phyloP scores from a whole-genome alignment of 2,113 vertebrate genomes.

The Coracopsis vasa region DNA sequence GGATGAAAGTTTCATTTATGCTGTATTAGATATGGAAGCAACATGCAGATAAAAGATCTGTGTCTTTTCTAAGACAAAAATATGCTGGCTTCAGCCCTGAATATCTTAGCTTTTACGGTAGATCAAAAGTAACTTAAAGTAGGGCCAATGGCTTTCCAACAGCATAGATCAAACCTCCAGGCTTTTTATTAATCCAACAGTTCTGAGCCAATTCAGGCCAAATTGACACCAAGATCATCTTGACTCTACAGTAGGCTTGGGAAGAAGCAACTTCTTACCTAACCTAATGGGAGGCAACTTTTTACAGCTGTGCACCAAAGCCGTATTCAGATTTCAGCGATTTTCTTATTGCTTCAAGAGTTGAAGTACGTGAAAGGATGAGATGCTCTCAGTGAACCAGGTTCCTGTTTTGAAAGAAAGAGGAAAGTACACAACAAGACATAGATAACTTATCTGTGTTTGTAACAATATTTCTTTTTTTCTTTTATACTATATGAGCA shows the following conservation, averaged over 20 bases:
- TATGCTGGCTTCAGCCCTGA: neutral
- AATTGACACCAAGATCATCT: neutral
- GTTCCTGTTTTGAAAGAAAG: slow-evolving; percentile 54
- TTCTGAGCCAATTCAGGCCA: neutral
- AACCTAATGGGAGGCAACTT: neutral
- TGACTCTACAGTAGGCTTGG: neutral
- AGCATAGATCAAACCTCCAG: neutral
- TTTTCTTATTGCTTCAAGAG: neutral
- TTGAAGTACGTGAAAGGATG: neutral
- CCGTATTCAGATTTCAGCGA: neutral
- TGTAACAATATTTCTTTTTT: neutral
- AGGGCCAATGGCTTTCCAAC: neutral
- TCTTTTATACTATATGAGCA: neutral
- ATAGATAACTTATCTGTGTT: slow-evolving; percentile 44
- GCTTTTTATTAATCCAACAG: neutral
- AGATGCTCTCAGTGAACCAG: neutral
- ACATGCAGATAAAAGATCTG: neutral
- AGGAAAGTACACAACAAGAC: slow-evolving; percentile 28
- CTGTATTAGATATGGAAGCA: neutral
- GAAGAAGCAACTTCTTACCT: neutral
- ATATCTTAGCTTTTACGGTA: neutral
- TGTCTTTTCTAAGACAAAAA: neutral
- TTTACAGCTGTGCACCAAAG: neutral
- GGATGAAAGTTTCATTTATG: neutral
- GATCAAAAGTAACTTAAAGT: slow-evolving; percentile 19